A percentile compares a stretch with the other conserved stretches of the same genome.
Conservation (phyloP, 2,113 vertebrate genomes). For the Neolamprologus modestus region DNA sequence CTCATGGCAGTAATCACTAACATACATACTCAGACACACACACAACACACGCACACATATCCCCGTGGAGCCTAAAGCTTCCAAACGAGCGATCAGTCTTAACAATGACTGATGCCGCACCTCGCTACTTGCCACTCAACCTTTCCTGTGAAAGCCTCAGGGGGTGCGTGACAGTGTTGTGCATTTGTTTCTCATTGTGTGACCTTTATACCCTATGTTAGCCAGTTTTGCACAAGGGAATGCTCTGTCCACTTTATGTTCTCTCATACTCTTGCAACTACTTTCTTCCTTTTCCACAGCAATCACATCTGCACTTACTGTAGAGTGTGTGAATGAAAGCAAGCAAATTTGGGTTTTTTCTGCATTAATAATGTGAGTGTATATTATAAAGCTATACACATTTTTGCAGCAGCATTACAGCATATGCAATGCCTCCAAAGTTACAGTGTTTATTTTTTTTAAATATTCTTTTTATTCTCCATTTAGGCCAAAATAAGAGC, state of each 20-base stretch:
- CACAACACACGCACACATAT: neutral
- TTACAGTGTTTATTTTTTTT: neutral
- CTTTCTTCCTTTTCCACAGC: neutral
- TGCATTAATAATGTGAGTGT: neutral
- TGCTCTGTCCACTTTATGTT: neutral
- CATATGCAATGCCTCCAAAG: neutral
- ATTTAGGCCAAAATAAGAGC: neutral
- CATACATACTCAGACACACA: neutral
- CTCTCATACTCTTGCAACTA: neutral
- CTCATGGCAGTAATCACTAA: neutral
- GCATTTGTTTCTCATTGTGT: neutral
- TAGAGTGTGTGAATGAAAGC: neutral
- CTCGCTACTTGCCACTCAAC: constrained; percentile 37
- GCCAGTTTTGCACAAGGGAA: neutral
- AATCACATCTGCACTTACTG: neutral
- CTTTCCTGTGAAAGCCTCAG: constrained; percentile 4
- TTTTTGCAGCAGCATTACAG: neutral
- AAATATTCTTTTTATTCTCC: neutral
- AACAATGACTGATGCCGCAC: constrained; percentile 34
- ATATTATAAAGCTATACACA: neutral
- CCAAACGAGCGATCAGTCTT: neutral
- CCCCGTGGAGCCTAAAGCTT: neutral
- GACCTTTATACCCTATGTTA: constrained; percentile 7
- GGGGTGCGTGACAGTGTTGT: neutral
- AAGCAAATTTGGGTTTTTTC: neutral